Percentiles rank a stretch among this genome's conserved stretches.
These are phyloP conservation scores for Phalacrocorax brasilianus DNA, from an alignment of 2,113 vertebrate species.

Conservation along the genomic window DNA sequence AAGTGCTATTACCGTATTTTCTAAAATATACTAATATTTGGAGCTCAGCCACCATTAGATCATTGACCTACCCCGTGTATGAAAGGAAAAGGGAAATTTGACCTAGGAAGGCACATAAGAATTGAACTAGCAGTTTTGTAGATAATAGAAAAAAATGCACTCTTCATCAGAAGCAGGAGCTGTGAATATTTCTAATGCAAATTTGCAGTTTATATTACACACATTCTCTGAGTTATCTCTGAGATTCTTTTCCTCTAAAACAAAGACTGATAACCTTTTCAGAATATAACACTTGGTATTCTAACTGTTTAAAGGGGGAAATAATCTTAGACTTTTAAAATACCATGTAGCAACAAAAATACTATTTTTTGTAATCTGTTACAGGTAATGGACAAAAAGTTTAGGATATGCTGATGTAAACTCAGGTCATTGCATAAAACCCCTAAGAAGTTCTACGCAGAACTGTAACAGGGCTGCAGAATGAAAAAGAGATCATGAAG, in stretches of 20 bases:
- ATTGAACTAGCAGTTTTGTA: background rate
- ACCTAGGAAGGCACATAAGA: background rate
- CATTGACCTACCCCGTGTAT: background rate
- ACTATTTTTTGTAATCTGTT: background rate
- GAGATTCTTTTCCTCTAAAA: background rate
- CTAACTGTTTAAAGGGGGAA: background rate
- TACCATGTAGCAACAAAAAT: background rate
- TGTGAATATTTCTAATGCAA: background rate
- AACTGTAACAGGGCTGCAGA: background rate
- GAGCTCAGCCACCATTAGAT: background rate
- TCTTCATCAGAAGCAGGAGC: background rate
- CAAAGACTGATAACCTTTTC: background rate
- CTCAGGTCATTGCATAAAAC: background rate
- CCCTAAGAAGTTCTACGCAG: background rate
- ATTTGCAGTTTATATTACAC: background rate
- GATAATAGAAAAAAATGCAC: rapidly evolving
- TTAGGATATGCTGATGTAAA: background rate
- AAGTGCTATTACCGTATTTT: background rate
- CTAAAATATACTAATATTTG: background rate
- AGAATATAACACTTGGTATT: background rate
- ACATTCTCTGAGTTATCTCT: background rate
- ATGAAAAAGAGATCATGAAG: background rate
- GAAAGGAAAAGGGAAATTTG: background rate
- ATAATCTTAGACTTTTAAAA: background rate
- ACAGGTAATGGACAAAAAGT: background rate